Base-by-base conservation (phyloP, 2,888 invertebrate genomes). In the Acleris holmiana region DNA sequence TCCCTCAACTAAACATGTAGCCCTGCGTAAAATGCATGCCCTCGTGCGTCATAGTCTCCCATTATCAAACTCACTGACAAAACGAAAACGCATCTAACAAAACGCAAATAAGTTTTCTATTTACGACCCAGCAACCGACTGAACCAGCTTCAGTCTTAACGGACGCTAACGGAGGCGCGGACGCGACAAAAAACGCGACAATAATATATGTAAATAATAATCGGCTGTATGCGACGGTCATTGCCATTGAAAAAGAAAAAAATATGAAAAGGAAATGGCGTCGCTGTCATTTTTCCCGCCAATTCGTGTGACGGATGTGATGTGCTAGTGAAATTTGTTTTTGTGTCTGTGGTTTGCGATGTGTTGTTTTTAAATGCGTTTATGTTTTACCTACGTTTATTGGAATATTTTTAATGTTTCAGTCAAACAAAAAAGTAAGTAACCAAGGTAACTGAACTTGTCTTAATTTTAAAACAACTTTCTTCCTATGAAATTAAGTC, bases 81-180 rank as follows among this genome's bases (percentile, higher is more conserved):
- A 80, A 73, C 75, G 73, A 77, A 77, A 77, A 73, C 71, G 69
- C 69, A 74, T 68, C 51, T 61, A 68, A 75, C 72, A 71, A 67
- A 71, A 70, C 78, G 75, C 71, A 76, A 83, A 84, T 54, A 66
- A 76, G 72, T 73, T 77, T 78, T 86, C 88, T 87, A 87, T 87
- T 87, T 86, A 78, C 77, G 75, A 78, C 71, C 63, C 73, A 63
- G 85, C 79, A 85, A 85, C 73, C 67, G 71, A 53, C 40, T 35
- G 44, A 19, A 55, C 66, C 63, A 58, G 75, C 76, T 80, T 80
- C 82, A 64, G 67, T 67, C 48, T 48, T 74, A 66, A 67, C 71
- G 68, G 72, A 69, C 73, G 76, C 75, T 64, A 72, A 76, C 73
- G 65, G 69, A 70, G 78, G 83, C 69, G 74, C 82, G 86, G 76